These are phyloP conservation scores for Lasioglossum lativentre DNA, from an alignment of 2,888 invertebrate species.

Conservation along the genomic window DNA sequence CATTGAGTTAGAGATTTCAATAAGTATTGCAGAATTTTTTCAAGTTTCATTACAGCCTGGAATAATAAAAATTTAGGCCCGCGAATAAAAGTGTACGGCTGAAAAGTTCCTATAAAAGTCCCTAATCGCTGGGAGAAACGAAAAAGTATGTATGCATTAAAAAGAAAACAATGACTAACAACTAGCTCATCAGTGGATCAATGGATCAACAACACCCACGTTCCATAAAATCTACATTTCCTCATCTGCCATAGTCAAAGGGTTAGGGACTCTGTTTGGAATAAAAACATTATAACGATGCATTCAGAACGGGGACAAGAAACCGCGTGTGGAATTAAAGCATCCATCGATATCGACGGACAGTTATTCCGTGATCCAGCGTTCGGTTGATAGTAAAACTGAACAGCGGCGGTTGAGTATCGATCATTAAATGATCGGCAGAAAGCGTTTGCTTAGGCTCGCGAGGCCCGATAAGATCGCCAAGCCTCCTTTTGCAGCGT, in stretches of 20 bases:
- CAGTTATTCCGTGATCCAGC: slow-evolving; percentile 8
- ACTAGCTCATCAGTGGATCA: neutral
- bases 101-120: too few species aligned
- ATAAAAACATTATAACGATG: neutral
- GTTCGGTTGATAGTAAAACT: slow-evolving; percentile 46
- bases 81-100: too few species aligned
- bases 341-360: neutral
- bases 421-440: slow-evolving; percentile 56
- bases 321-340: neutral
- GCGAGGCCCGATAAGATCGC: slow-evolving; percentile 52
- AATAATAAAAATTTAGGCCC: too few species aligned
- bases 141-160: neutral
- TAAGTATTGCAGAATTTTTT: too few species aligned
- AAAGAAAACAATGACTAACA: neutral
- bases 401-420: slow-evolving; percentile 26
- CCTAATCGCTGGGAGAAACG: neutral
- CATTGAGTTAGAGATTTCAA: too few species aligned
- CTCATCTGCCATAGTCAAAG: neutral
- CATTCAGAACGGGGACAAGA: neutral
- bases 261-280: neutral
- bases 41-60: too few species aligned
- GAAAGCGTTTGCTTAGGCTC: slow-evolving; percentile 36
- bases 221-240: too few species aligned
- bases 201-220: neutral
- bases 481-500: slow-evolving; percentile 32